Evolutionary conservation across 2,797 vertebrate species (phyloP).

Genomic region (Onychomys arenicola): DNA sequence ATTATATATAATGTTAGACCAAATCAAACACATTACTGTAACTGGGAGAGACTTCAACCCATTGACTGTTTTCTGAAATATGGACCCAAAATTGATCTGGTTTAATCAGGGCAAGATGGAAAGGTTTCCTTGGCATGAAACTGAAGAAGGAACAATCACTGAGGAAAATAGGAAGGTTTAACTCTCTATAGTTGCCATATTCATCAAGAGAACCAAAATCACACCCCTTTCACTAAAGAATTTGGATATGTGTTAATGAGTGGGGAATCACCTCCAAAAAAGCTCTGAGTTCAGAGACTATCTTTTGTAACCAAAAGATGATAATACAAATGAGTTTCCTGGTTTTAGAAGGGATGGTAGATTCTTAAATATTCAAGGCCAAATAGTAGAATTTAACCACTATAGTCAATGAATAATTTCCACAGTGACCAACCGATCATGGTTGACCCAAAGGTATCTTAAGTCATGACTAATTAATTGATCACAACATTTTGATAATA

Average conservation of each 20-base stretch:
- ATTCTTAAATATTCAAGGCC: neutral
- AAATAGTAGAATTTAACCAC: neutral
- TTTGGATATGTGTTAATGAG: neutral
- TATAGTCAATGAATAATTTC: constrained; percentile 1
- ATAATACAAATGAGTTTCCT: neutral
- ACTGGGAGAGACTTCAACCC: neutral
- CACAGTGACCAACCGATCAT: neutral
- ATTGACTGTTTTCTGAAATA: neutral
- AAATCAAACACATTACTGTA: neutral
- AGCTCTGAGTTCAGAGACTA: neutral
- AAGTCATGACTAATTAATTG: neutral
- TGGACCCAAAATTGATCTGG: neutral
- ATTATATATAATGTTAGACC: neutral
- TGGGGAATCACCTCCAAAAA: neutral
- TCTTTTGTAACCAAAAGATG: neutral
- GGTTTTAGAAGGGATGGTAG: neutral
- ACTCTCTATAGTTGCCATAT: neutral
- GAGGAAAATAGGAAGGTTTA: neutral
- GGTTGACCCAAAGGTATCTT: neutral
- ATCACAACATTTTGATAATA: constrained; percentile 50
- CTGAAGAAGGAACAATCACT: neutral
- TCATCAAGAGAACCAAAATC: neutral
- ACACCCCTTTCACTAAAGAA: neutral
- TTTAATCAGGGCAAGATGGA: neutral
- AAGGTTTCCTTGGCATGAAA: neutral